phyloP scores from a whole-genome alignment of 2,888 invertebrate genomes.

The Callinectes sapidus region DNA sequence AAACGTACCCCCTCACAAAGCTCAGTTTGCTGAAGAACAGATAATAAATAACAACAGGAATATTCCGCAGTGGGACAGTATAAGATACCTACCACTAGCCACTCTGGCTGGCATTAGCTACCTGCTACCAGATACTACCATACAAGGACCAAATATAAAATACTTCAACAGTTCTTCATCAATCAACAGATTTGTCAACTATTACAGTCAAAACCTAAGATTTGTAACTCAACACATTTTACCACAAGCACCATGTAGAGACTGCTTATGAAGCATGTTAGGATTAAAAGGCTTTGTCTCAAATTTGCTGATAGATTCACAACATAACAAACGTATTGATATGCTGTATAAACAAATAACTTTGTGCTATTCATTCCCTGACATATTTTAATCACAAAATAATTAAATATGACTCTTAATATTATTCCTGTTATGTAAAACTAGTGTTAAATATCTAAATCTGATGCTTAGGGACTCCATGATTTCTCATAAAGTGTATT shows the following conservation, averaged over 20 bases:
- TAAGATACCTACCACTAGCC: neutral
- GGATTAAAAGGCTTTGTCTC: conserved; percentile 13
- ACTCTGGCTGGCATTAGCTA: conserved; percentile 6
- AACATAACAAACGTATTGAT: neutral
- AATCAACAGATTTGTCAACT: neutral
- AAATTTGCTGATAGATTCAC: neutral
- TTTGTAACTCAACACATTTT: neutral
- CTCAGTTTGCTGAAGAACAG: neutral
- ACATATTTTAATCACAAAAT: neutral
- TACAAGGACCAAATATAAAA: neutral
- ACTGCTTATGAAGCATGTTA: conserved; percentile 24
- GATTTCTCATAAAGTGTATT: neutral
- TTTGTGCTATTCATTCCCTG: neutral
- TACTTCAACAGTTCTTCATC: neutral
- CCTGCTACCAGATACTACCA: neutral
- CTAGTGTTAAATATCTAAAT: neutral
- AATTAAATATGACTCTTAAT: neutral
- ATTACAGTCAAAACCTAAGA: neutral
- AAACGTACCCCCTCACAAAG: conserved; percentile 41
- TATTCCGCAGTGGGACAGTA: neutral
- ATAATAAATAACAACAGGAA: neutral
- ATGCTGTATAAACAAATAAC: neutral
- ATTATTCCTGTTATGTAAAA: neutral
- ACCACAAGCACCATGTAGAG: conserved; percentile 19
- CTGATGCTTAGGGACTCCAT: neutral